Base-by-base conservation (phyloP, 2,797 vertebrate species). In the Mareca strepera region DNA sequence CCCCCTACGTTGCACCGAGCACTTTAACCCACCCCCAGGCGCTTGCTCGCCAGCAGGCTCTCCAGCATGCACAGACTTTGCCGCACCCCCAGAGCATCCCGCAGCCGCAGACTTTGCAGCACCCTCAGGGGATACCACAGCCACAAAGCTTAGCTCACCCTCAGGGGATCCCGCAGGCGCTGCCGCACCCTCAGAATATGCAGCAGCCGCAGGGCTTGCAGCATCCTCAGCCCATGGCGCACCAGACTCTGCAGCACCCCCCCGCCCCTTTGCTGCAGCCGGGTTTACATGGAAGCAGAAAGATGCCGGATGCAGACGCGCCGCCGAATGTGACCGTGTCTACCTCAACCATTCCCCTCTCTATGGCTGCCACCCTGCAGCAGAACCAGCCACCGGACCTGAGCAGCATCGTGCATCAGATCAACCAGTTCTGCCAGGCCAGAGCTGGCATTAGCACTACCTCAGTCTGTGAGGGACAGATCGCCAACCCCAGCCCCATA, bases 311-410 rank as follows among this genome's bases (percentile, higher is more conserved):
- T 82, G 98, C 98, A 89, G 99, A 99, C 26, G 99, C 98, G 62
- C 99, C 99, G 94, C 99, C 99, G 94, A 99, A 99, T 97, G 99
- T 99, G 98, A 99, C 99, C 95, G 99, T 99, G 98, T 99, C 99
- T 99, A 99, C 99, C 99, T 99, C 99, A 99, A 99, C 99, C 98
- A 99, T 99, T 98, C 99, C 99, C 91, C 99, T 99, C 96, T 99
- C 99, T 90, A 99, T 99, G 99, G 99, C 98, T 79, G 98, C 98
- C 66, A 99, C 98, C 92, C 97, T 99, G 97, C 99, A 99, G 97
- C 99, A 99, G 97, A 98, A 98, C 97, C 98, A 97, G 97, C 99
- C 98, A 97, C 98, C 99, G 48, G 99, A 99, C 98, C 98, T 99
- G 98, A 99, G 98, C 98, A 98, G 98, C 98, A 99, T 99, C n/a